These are phyloP conservation scores for Caenorhabditis sp. DNA, from an alignment of 2,888 invertebrate genomes.

Conservation along the genomic window DNA sequence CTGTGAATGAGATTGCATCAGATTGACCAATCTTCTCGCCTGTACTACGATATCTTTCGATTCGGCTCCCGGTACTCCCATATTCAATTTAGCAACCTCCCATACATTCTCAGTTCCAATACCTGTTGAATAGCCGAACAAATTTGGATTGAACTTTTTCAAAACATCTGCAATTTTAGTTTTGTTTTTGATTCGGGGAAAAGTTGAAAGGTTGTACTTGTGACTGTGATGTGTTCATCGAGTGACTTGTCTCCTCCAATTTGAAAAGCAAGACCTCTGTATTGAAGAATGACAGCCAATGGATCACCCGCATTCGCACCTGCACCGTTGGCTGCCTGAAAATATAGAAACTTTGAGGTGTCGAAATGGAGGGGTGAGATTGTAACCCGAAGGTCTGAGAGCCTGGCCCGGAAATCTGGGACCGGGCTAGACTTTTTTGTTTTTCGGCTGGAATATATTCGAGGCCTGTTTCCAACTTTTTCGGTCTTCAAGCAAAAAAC, in stretches of 20 bases:
- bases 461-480: too few species aligned
- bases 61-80: slow-evolving; percentile 52
- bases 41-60: slow-evolving; percentile 48
- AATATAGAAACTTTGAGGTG: background rate
- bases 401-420: too few species aligned
- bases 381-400: too few species aligned
- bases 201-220: slow-evolving; percentile 26
- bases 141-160: slow-evolving; percentile 79
- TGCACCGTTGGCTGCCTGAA: slow-evolving; percentile 55
- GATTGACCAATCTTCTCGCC: slow-evolving; percentile 46
- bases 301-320: slow-evolving; percentile 46
- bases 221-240: slow-evolving; percentile 50
- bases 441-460: too few species aligned
- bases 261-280: slow-evolving; percentile 53
- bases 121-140: slow-evolving; percentile 73
- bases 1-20: slow-evolving; percentile 48
- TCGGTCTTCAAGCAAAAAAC: too few species aligned
- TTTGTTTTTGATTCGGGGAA: background rate
- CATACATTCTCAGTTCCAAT: slow-evolving; percentile 52
- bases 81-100: slow-evolving; percentile 49
- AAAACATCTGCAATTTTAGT: slow-evolving; percentile 75
- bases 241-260: slow-evolving; percentile 51
- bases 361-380: too few species aligned
- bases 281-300: slow-evolving; percentile 51
- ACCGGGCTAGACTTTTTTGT: too few species aligned